Evolutionary conservation across 2,888 invertebrate genomes (phyloP).

Genomic region (Rambutsinella grinnellia): DNA sequence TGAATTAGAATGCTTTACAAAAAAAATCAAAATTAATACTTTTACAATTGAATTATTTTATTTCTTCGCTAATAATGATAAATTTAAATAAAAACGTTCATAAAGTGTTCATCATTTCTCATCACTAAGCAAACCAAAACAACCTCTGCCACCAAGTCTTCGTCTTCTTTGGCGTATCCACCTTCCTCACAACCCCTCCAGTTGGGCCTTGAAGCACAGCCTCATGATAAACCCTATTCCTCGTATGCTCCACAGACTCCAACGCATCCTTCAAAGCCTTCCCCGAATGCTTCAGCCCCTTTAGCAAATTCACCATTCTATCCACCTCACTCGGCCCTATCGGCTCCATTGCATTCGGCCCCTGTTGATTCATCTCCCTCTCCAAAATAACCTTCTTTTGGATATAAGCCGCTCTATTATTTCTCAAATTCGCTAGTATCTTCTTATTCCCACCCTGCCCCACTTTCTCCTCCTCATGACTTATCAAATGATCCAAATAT

Average conservation of each 20-base stretch:
- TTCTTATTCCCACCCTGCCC: background rate
- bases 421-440: slow-evolving; percentile 8
- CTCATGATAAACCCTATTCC: background rate
- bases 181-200: too few relatives aligned
- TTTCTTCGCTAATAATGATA: too few relatives aligned
- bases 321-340: background rate
- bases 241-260: background rate
- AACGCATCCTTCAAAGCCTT: slow-evolving; percentile 1
- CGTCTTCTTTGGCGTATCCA: too few relatives aligned
- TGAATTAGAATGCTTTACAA: too few relatives aligned
- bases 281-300: slow-evolving; percentile 16
- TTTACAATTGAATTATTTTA: too few relatives aligned
- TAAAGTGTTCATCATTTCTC: too few relatives aligned
- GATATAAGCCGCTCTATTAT: background rate
- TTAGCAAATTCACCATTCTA: background rate
- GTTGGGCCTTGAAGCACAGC: too few relatives aligned
- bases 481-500: slow-evolving; percentile 48
- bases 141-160: too few relatives aligned
- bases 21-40: too few relatives aligned
- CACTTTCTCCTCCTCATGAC: slow-evolving; percentile 29
- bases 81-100: too few relatives aligned
- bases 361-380: slow-evolving; percentile 1
- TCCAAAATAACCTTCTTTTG: background rate
- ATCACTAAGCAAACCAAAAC: too few relatives aligned
- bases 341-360: too few relatives aligned